Conservation (phyloP, 2,888 invertebrate species). For the Aspidiotus destructor region DNA sequence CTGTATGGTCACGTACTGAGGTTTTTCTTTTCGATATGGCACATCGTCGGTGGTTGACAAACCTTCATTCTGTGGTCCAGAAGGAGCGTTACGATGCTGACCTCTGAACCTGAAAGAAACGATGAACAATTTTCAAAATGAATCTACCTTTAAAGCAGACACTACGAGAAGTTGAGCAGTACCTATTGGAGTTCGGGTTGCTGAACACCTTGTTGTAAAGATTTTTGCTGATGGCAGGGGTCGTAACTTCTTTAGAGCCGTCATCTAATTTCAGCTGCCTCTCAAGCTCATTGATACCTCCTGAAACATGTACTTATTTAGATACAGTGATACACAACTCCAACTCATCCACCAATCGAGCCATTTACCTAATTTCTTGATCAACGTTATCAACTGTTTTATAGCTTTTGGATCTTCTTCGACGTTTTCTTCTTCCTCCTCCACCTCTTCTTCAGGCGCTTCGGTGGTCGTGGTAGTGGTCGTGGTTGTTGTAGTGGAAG, state of each 20-base stretch:
- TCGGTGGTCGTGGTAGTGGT: constrained; percentile 39
- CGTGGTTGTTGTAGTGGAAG: constrained; percentile 41
- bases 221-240: constrained; percentile 56
- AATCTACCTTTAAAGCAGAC: not conserved
- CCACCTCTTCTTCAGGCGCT: constrained; percentile 39
- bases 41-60: constrained; percentile 40
- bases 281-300: constrained; percentile 75
- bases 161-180: constrained; percentile 6
- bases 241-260: constrained; percentile 43
- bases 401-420: constrained; percentile 65
- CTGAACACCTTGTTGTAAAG: constrained; percentile 63
- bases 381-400: constrained; percentile 71
- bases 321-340: too few relatives aligned
- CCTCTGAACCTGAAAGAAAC: constrained; percentile 37
- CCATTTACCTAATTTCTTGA: constrained; percentile 66
- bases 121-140: not conserved
- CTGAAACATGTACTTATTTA: constrained; percentile 42
- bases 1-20: constrained; percentile 63
- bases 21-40: constrained; percentile 42
- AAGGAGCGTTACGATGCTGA: constrained; percentile 48
- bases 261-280: constrained; percentile 57
- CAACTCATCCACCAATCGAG: too few relatives aligned
- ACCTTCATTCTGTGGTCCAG: constrained; percentile 50
- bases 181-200: constrained; percentile 35
- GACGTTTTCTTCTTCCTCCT: constrained; percentile 39